These are phyloP conservation scores for Cygnus buccinator DNA, from an alignment of 2,113 vertebrate genomes.

Conservation along the genomic window DNA sequence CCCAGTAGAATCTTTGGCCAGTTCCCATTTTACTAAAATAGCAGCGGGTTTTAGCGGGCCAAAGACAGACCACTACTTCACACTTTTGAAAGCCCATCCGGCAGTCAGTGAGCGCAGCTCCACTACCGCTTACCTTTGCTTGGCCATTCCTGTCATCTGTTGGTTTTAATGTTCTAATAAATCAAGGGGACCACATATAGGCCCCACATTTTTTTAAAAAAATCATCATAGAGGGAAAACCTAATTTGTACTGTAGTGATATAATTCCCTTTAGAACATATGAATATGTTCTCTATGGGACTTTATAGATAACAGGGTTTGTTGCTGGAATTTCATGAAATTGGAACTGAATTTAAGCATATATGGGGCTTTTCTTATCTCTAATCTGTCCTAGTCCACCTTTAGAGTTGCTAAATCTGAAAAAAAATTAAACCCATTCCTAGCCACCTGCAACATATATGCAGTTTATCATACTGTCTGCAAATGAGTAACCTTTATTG, in stretches of 20 bases:
- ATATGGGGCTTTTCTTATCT: neutral
- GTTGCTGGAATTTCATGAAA: neutral
- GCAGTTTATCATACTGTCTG: neutral
- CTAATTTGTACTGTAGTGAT: neutral
- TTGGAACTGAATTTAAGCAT: neutral
- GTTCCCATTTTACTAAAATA: neutral
- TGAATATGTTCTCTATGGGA: neutral
- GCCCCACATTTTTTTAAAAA: neutral
- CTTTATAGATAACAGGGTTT: neutral
- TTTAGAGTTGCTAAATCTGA: neutral
- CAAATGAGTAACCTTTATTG: constrained; percentile 51
- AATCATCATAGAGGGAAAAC: neutral
- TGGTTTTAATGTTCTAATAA: neutral
- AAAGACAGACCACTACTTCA: neutral
- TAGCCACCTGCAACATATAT: neutral
- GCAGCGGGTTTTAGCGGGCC: neutral
- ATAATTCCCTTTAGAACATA: neutral
- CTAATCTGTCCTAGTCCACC: neutral
- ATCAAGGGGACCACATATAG: neutral
- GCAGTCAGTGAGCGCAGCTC: neutral
- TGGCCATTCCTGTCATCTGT: neutral
- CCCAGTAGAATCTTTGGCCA: neutral
- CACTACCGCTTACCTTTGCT: neutral
- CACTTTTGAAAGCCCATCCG: neutral
- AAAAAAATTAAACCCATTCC: neutral